Conservation (phyloP, 2,113 vertebrate genomes). For the Megalops atlanticus region DNA sequence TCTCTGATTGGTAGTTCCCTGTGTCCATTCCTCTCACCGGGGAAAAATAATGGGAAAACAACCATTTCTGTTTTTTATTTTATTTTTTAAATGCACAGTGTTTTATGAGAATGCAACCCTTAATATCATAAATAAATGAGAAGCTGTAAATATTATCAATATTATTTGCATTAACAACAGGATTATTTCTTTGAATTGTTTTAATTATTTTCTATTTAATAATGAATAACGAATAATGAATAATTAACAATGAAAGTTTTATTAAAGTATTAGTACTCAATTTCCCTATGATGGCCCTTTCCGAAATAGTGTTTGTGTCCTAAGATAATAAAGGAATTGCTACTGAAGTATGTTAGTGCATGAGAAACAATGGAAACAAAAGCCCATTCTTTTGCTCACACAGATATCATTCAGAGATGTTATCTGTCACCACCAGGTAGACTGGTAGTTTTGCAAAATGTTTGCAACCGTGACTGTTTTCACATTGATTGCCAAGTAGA, state of each 20-base stretch:
- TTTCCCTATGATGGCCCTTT: no score
- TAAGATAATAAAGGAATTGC: no score
- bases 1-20: not conserved
- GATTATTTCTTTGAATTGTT: not conserved
- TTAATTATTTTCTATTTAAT: no score
- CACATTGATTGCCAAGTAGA: not conserved
- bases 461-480: not conserved
- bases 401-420: not conserved
- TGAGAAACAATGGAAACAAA: not conserved
- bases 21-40: not conserved
- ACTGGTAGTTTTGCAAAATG: not conserved
- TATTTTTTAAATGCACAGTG: constrained; percentile 3
- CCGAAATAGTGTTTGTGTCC: no score
- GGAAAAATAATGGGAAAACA: no score
- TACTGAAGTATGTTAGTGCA: not conserved
- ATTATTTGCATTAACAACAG: not conserved
- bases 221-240: no score
- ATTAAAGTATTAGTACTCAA: no score
- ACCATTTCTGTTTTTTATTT: no score
- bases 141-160: not conserved
- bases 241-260: no score
- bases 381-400: not conserved
- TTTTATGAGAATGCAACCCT: constrained; percentile 8
- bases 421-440: not conserved
- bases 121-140: no score